Percentiles rank a stretch among this genome's conserved stretches.
These are phyloP conservation scores for Salticus scenicus DNA, from an alignment of 2,888 invertebrate species.

Conservation along the genomic window DNA sequence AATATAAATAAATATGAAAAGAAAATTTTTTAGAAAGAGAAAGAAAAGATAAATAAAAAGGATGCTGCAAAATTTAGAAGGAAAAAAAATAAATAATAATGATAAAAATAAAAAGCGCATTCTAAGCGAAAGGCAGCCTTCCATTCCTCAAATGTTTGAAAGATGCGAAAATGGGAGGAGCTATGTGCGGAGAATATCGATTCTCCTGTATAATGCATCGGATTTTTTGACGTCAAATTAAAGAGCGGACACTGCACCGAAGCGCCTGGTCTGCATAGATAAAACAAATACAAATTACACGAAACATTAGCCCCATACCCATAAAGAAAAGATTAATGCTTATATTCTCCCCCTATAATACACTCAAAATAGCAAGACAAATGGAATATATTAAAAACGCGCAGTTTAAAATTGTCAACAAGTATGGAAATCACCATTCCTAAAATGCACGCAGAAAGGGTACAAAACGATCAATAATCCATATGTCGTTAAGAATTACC, in stretches of 20 bases:
- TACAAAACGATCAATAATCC: slow-evolving; percentile 27
- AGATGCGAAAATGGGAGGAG: slow-evolving; percentile 62
- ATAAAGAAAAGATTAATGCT: slow-evolving; percentile 53
- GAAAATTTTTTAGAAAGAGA: slow-evolving; percentile 11
- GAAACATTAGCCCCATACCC: slow-evolving; percentile 52
- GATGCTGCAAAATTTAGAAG: slow-evolving; percentile 13
- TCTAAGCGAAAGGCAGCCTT: slow-evolving; percentile 49
- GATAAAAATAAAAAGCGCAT: slow-evolving; percentile 39
- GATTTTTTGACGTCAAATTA: slow-evolving; percentile 66
- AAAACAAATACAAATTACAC: slow-evolving; percentile 67
- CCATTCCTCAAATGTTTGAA: slow-evolving; percentile 61
- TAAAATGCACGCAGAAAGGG: slow-evolving; percentile 32
- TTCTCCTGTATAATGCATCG: slow-evolving; percentile 61
- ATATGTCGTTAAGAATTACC: slow-evolving; percentile 40
- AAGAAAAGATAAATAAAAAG: slow-evolving; percentile 23
- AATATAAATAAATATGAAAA: slow-evolving; percentile 42
- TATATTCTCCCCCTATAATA: background rate
- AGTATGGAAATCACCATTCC: slow-evolving; percentile 54
- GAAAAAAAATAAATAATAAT: slow-evolving; percentile 7
- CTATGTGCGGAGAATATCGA: slow-evolving; percentile 47
- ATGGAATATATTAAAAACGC: slow-evolving; percentile 55
- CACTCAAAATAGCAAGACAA: slow-evolving; percentile 24
- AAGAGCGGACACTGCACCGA: slow-evolving; percentile 41
- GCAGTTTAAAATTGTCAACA: slow-evolving; percentile 59
- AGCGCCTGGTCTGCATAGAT: slow-evolving; percentile 60